Evolutionary conservation across 2,797 vertebrate species (phyloP).

Genomic region (Platalea minor): DNA sequence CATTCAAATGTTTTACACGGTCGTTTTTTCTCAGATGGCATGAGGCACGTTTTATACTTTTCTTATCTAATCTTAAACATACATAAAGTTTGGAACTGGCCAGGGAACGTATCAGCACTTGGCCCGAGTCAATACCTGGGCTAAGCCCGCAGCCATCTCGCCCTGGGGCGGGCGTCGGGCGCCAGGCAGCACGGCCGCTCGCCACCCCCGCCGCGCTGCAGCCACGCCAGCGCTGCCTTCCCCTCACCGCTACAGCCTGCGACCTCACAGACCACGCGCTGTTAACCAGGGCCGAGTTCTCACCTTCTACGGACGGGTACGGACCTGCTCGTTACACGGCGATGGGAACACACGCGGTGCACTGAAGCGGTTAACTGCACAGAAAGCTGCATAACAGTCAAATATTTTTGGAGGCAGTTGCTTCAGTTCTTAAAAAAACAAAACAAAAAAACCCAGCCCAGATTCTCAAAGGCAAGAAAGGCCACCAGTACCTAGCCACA

Average conservation of each 20-base stretch:
- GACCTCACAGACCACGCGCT: accelerated
- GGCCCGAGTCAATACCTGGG: accelerated
- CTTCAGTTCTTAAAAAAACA: neutral
- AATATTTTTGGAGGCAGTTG: neutral
- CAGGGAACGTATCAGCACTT: accelerated
- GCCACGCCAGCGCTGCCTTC: neutral
- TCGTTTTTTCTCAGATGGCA: neutral
- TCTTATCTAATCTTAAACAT: neutral
- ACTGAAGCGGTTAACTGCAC: neutral
- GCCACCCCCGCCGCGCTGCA: accelerated
- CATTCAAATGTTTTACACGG: neutral
- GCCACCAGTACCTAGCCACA: neutral
- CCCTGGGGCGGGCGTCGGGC: accelerated
- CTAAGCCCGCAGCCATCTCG: neutral
- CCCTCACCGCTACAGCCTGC: neutral
- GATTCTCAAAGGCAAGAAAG: neutral
- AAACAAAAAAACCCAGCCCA: too few relatives aligned
- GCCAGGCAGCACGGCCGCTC: neutral
- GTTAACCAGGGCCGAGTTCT: neutral
- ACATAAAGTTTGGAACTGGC: neutral
- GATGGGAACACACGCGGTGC: neutral
- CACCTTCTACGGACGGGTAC: neutral
- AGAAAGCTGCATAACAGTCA: neutral
- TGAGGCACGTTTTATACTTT: neutral
- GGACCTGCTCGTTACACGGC: accelerated